Conservation (phyloP, 2,113 vertebrate species). For the Thamnaconus septentrionalis region DNA sequence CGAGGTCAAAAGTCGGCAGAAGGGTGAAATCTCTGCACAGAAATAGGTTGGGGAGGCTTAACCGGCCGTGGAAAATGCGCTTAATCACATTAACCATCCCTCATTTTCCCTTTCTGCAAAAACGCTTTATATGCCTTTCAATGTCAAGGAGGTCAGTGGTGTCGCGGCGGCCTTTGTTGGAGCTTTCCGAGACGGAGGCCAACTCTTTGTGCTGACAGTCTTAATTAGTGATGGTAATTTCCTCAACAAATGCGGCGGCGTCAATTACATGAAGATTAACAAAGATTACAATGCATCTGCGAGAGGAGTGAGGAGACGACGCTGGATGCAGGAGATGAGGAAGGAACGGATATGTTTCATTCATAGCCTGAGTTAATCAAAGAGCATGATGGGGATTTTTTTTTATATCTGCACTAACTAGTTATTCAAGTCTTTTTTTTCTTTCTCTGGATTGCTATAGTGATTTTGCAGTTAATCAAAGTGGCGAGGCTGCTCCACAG, state of each 20-base stretch:
- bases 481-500: too few relatives aligned
- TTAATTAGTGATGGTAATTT: constrained; percentile 64
- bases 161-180: constrained; percentile 48
- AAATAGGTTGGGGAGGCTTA: constrained; percentile 42
- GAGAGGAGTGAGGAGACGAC: constrained; percentile 40
- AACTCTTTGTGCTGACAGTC: constrained; percentile 42
- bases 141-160: constrained; percentile 46
- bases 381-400: too few relatives aligned
- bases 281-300: constrained; percentile 40
- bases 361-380: too few relatives aligned
- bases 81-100: constrained; percentile 72
- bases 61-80: constrained; percentile 62
- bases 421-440: too few relatives aligned
- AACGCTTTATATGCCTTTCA: constrained; percentile 23
- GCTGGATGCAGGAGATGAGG: constrained; percentile 9
- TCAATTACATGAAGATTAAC: constrained; percentile 58
- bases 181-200: constrained; percentile 11
- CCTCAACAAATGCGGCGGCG: constrained; percentile 43
- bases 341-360: too few relatives aligned
- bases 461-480: too few relatives aligned
- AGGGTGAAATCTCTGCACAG: constrained; percentile 37
- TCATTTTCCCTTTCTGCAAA: constrained; percentile 47
- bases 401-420: too few relatives aligned
- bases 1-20: constrained; percentile 57
- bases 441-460: too few relatives aligned